Evolutionary conservation across 2,888 invertebrate genomes (phyloP), one percentile per base, ranked within the genome.

Genomic region (Cataglyphis albicans): DNA sequence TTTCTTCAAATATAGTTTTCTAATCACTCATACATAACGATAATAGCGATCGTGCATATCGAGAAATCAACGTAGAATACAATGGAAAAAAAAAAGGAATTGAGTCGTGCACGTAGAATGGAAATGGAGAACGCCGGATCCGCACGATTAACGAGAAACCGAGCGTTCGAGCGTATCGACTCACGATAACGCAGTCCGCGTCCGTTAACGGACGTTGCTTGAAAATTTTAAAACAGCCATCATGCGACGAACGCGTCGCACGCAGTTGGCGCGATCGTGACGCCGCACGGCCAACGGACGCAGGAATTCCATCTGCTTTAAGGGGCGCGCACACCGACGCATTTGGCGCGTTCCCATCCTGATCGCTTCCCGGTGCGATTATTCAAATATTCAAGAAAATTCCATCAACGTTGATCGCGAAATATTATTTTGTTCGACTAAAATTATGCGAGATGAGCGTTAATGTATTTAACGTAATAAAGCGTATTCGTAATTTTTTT

Each of bases 151-250:
- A 32, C 44, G 29, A 41, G 32, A 32, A 15, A 55, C 41, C 55
- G 41, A 25, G n/a, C 44, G 35, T 44, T 18, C 38, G 21, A 67
- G 67, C 41, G 32, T 70, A 59, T 68, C 78, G 57, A 57, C 67
- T 57, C 15, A n/a, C 10, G 57, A 80, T 72, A 72, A 72, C 44
- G 25, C n/a, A 32, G 63, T 52, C 15, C 35, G 5, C n/a, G 75
- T 41, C 63, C 41, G 52, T 80, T 76, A 76, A 48, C 72, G 25
- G 55, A 29, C 63, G 81, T 44, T 44, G 48, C 55, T 55, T 81
- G 73, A 85, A 83, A 83, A 82, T 87, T 87, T 84, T 76, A 57
- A 70, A 84, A 82, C 59, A 32, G 21, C 68, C 38, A 67, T 41
- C 55, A 10, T 44, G 32, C 67, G 67, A 44, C 65, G 73, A 75